Percentiles rank a stretch among this genome's conserved stretches.
Evolutionary conservation across 2,797 vertebrate species (phyloP).

Genomic region (Cryptoprocta ferox): DNA sequence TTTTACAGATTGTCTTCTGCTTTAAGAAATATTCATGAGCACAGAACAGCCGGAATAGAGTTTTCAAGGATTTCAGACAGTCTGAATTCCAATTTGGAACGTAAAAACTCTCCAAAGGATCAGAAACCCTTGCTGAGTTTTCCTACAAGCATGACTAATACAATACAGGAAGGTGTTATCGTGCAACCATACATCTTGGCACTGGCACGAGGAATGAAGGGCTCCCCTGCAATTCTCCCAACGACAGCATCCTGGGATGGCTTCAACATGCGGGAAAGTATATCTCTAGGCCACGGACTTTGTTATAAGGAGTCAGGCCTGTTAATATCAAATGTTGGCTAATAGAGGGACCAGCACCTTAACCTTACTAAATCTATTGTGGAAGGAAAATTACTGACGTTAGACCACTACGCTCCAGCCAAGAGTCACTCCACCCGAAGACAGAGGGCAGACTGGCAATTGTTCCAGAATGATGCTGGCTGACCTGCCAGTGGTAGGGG

Average conservation of each 20-base stretch:
- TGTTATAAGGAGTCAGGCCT: neutral
- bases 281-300: neutral
- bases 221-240: neutral
- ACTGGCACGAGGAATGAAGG: neutral
- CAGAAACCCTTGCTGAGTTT: constrained; percentile 54
- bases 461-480: neutral
- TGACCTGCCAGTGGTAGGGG: neutral
- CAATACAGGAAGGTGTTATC: neutral
- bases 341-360: neutral
- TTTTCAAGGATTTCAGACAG: constrained; percentile 67
- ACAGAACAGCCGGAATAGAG: constrained; percentile 44
- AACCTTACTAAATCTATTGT: neutral
- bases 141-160: constrained; percentile 50
- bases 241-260: neutral
- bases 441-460: neutral
- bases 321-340: neutral
- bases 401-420: neutral
- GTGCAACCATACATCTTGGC: neutral
- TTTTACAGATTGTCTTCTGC: constrained; percentile 60
- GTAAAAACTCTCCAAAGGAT: constrained; percentile 58
- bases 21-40: constrained; percentile 65
- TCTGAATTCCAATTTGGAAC: constrained; percentile 54
- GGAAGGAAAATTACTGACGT: neutral
- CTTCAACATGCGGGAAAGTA: neutral
- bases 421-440: neutral